A percentile compares a stretch with the other conserved stretches of the same genome.
phyloP scores from a whole-genome alignment of 1,140 invertebrate genomes.

The Drosophila elegans region DNA sequence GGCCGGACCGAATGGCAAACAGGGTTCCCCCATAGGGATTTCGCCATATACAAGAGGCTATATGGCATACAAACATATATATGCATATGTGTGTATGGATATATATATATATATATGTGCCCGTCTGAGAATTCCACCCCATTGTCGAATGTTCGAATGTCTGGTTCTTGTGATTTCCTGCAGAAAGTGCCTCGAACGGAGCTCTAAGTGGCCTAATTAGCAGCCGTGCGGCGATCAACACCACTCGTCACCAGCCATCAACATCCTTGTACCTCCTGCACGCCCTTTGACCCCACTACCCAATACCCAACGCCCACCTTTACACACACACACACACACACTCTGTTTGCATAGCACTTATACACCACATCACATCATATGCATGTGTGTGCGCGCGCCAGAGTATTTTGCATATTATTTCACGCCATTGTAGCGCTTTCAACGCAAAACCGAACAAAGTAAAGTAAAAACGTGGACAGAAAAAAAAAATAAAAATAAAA shows the following conservation, averaged over 20 bases:
- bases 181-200: slow-evolving; percentile 59
- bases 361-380: slow-evolving; percentile 3
- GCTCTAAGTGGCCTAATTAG: slow-evolving; percentile 82
- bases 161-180: slow-evolving; percentile 69
- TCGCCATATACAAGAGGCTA: slow-evolving; percentile 1
- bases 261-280: slow-evolving; percentile 17
- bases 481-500: slow-evolving; percentile 21
- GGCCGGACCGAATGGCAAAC: slow-evolving; percentile 31
- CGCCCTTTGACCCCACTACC: slow-evolving; percentile 11
- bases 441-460: slow-evolving; percentile 55
- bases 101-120: not conserved
- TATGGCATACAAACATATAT: not conserved
- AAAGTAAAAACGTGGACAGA: slow-evolving; percentile 16
- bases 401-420: slow-evolving; percentile 82
- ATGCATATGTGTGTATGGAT: not conserved
- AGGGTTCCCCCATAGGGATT: slow-evolving; percentile 5
- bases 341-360: slow-evolving; percentile 27
- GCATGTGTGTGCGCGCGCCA: slow-evolving; percentile 31
- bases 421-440: slow-evolving; percentile 80
- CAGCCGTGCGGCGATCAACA: slow-evolving; percentile 80
- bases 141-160: slow-evolving; percentile 26
- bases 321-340: not conserved
- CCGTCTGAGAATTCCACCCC: slow-evolving; percentile 51
- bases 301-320: slow-evolving; percentile 3
- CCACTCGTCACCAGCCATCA: slow-evolving; percentile 67